Evolutionary conservation across 1,140 invertebrate species (phyloP), one percentile per base, ranked within the genome.

Genomic region (Batillaria attramentaria): DNA sequence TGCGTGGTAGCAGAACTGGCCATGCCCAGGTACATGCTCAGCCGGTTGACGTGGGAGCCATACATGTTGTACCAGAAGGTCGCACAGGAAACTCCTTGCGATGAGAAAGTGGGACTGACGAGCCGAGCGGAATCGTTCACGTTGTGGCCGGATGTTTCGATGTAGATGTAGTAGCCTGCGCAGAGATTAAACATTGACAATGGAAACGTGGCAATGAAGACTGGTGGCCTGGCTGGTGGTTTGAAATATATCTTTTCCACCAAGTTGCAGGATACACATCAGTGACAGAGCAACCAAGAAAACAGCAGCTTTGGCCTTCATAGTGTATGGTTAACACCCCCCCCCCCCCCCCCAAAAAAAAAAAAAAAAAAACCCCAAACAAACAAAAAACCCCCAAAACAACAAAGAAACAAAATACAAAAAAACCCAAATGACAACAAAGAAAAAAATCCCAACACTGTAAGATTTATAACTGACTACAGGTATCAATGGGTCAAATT

Each of bases 41-140:
- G 83, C 2, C 74, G 82, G 65, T 84, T 84, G 42, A 87, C 83
- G 42, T 78, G 76, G 13, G n/a, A 50, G 28, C 88, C 88, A 60
- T 85, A 85, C 87, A 89, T 89, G 83, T 87, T 84, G 77, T 86
- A 88, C 87, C 86, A 88, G 83, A 89, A 88, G 5, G 79, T 76
- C 31, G 88, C 60, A 72, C 87, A 88, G 20, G 77, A 75, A 4
- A 74, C 35, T 42, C 80, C 77, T 24, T 31, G 1, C 1, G 68
- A 57, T n/a, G 77, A 72, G 65, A 79, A 81, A 57, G 77, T 70
- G 16, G 81, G 75, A 10, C 82, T 86, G 0, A 72, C 75, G 4
- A 85, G 65, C 60, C 79, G 76, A 10, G 83, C 85, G 50, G 79
- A 81, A 60, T 80, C 66, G 28, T 79, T 82, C 24, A 46, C 42